Conservation (phyloP, 2,797 vertebrate genomes). For the Melanogrammus aeglefinus region DNA sequence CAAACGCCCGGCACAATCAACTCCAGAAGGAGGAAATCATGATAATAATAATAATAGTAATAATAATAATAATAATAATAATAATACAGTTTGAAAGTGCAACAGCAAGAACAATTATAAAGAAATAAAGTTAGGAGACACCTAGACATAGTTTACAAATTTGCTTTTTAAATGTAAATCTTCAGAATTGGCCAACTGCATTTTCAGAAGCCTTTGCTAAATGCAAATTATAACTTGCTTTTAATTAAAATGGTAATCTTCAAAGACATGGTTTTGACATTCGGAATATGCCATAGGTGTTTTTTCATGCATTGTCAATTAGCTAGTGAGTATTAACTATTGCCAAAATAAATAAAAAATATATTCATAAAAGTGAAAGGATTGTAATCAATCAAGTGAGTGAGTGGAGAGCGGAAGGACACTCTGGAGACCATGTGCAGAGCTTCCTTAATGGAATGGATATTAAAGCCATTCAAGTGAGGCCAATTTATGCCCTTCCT, state of each 20-base stretch:
- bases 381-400: constrained; percentile 61
- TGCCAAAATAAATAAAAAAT: constrained; percentile 24
- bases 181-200: constrained; percentile 32
- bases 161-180: constrained; percentile 13
- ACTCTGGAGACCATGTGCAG: constrained; percentile 48
- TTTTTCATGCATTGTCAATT: constrained; percentile 52
- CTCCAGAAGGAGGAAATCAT: constrained; percentile 22
- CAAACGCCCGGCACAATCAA: constrained; percentile 20
- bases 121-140: constrained; percentile 14
- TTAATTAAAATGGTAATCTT: constrained; percentile 55
- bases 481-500: constrained; percentile 68
- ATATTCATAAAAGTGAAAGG: constrained; percentile 38
- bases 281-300: constrained; percentile 23
- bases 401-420: constrained; percentile 48
- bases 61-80: constrained; percentile 16
- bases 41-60: constrained; percentile 25
- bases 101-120: not conserved
- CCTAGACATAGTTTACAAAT: constrained; percentile 10
- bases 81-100: constrained; percentile 7
- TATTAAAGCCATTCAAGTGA: constrained; percentile 70
- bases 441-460: constrained; percentile 60
- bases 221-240: constrained; percentile 50
- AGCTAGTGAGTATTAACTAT: constrained; percentile 51
- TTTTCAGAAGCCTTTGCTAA: constrained; percentile 40
- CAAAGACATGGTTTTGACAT: constrained; percentile 52